These are phyloP conservation scores for Madoqua kirkii DNA, from an alignment of 2,113 vertebrate genomes.

Conservation along the genomic window DNA sequence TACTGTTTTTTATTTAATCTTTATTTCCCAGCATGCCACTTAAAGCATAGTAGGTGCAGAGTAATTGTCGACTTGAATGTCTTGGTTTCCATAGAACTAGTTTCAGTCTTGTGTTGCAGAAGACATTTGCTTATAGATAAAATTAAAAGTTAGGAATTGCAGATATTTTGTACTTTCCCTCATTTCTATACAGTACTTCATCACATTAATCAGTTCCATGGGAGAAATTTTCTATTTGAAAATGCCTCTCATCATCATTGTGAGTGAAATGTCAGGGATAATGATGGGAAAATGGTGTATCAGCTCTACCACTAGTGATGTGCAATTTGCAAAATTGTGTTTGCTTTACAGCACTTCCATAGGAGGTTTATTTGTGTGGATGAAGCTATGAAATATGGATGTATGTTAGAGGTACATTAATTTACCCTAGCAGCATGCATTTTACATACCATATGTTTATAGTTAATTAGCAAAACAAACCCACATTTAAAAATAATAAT, in stretches of 20 bases:
- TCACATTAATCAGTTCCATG: constrained; percentile 76
- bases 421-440: constrained; percentile 70
- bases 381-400: constrained; percentile 73
- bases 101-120: background rate
- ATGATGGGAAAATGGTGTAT: constrained; percentile 63
- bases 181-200: constrained; percentile 76
- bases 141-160: constrained; percentile 71
- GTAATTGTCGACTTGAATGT: background rate
- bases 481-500: constrained; percentile 77
- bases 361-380: constrained; percentile 44
- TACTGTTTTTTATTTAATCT: background rate
- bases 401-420: constrained; percentile 61
- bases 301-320: constrained; percentile 40
- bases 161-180: constrained; percentile 68
- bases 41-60: constrained; percentile 40
- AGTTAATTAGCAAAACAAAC: constrained; percentile 76
- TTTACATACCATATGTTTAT: constrained; percentile 77
- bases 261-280: constrained; percentile 60
- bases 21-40: background rate
- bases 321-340: constrained; percentile 76
- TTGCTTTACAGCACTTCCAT: constrained; percentile 57
- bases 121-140: constrained; percentile 60
- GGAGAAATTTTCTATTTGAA: constrained; percentile 61
- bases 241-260: constrained; percentile 72
- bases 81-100: background rate